Conservation (phyloP, 2,797 vertebrate genomes). For the Myotis pilosus region DNA sequence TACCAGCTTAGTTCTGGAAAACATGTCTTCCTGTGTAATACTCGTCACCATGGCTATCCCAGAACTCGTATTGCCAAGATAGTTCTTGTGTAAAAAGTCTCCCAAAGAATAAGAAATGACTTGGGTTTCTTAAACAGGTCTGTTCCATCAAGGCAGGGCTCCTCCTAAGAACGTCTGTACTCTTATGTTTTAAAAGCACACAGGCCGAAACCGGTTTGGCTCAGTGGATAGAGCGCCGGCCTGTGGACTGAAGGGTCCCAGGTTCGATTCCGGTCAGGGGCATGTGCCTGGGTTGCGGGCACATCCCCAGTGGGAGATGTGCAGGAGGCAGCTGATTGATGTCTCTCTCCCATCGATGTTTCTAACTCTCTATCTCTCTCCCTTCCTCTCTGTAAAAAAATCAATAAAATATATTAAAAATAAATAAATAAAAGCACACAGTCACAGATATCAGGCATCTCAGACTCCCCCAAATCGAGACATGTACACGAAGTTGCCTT, state of each 20-base stretch:
- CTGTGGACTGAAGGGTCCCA: too few relatives aligned
- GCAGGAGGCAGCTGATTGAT: too few relatives aligned
- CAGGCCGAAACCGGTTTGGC: too few relatives aligned
- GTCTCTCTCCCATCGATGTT: too few relatives aligned
- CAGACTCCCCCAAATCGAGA: neutral
- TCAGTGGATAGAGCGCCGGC: too few relatives aligned
- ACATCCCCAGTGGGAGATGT: too few relatives aligned
- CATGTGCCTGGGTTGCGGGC: too few relatives aligned
- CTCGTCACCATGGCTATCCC: neutral
- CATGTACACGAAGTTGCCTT: neutral
- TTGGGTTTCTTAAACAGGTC: neutral
- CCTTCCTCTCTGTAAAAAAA: too few relatives aligned
- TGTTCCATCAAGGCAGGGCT: neutral
- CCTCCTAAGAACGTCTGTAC: neutral
- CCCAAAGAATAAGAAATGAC: neutral
- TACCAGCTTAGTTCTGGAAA: neutral
- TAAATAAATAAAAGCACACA: neutral
- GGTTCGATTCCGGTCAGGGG: too few relatives aligned
- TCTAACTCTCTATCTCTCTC: too few relatives aligned
- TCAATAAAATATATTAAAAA: too few relatives aligned
- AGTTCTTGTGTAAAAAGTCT: neutral
- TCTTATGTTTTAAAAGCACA: slow-evolving; percentile 8
- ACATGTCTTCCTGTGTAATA: neutral
- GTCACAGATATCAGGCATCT: neutral
- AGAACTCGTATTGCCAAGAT: neutral